phyloP scores from a whole-genome alignment of 2,888 invertebrate genomes.

The Thera obeliscata region DNA sequence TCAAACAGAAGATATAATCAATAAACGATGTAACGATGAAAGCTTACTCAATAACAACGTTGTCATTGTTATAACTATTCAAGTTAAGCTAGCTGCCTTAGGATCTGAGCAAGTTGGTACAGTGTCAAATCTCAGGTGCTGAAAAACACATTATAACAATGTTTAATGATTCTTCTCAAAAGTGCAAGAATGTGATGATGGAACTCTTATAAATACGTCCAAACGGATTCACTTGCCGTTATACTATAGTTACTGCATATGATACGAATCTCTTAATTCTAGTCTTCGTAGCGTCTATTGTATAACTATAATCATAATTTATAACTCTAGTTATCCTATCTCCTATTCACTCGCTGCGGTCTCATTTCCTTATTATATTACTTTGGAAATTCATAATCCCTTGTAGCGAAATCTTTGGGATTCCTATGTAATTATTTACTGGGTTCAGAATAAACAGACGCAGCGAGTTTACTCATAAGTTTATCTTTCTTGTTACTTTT shows the following conservation, averaged over 20 bases:
- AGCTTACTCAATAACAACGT: not conserved
- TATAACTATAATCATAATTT: conserved; percentile 55
- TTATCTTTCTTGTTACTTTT: conserved; percentile 37
- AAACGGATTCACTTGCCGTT: conserved; percentile 43
- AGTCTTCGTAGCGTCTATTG: conserved; percentile 69
- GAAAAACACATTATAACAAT: conserved; percentile 8
- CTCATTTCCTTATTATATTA: conserved; percentile 12
- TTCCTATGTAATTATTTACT: conserved; percentile 17
- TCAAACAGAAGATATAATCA: not conserved
- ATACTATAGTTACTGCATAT: conserved; percentile 38
- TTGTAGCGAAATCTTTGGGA: conserved; percentile 2
- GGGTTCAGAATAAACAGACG: conserved; percentile 10
- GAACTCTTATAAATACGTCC: conserved; percentile 43
- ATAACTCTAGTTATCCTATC: conserved; percentile 56
- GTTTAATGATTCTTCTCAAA: conserved; percentile 11
- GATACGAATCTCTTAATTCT: conserved; percentile 51
- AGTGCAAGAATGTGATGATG: conserved; percentile 23
- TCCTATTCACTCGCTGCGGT: conserved; percentile 45
- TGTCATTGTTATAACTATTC: not conserved
- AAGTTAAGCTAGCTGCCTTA: not conserved
- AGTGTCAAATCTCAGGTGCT: not conserved
- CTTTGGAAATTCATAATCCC: conserved; percentile 10
- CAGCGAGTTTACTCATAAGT: conserved; percentile 37
- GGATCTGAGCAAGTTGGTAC: not conserved
- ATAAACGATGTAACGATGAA: not conserved